phyloP scores from a whole-genome alignment of 2,888 invertebrate species.

The Balanococcus diminutus region DNA sequence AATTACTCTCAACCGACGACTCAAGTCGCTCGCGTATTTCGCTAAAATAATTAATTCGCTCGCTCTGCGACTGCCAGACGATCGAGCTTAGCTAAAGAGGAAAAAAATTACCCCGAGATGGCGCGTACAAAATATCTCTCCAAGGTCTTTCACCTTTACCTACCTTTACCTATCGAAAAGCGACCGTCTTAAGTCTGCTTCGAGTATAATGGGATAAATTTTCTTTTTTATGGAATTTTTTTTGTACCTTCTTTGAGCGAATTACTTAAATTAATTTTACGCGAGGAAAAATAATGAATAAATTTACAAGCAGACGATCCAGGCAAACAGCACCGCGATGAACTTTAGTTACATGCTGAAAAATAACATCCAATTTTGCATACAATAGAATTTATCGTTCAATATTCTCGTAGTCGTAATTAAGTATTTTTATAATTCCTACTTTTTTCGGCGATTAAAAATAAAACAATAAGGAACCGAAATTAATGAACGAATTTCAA shows the following conservation, averaged over 20 bases:
- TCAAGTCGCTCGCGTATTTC: neutral
- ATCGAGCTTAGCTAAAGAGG: neutral
- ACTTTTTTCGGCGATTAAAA: too few relatives aligned
- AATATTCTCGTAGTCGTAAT: too few relatives aligned
- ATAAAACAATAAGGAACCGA: too few relatives aligned
- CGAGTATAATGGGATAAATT: neutral
- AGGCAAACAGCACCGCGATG: neutral
- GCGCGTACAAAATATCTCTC: neutral
- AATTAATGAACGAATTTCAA: too few relatives aligned
- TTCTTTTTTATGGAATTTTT: neutral
- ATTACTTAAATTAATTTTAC: neutral
- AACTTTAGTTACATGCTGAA: neutral
- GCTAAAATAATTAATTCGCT: slow-evolving; percentile 10
- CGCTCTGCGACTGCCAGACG: neutral
- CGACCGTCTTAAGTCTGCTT: neutral
- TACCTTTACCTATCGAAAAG: neutral
- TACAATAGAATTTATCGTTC: neutral
- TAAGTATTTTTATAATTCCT: too few relatives aligned
- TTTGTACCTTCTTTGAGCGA: neutral
- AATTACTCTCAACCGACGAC: neutral
- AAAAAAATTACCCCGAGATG: neutral
- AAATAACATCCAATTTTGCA: neutral
- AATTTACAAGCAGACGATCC: neutral
- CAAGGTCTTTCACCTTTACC: neutral
- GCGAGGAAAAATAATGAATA: neutral